Conservation (phyloP, 1,140 invertebrate genomes). For the Pemphigus obesinymphae region DNA sequence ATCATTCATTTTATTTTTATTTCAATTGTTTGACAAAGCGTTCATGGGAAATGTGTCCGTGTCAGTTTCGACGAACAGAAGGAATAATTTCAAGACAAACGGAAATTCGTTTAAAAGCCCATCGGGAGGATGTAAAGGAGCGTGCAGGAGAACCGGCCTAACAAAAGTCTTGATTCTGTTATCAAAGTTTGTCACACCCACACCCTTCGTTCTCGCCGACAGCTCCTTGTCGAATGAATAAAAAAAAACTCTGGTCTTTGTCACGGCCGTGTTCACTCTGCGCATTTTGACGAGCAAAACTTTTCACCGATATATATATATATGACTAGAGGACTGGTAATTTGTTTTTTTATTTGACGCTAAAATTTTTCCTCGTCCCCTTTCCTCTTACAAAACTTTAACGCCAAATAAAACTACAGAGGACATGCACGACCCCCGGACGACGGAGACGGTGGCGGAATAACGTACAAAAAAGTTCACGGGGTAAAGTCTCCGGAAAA, state of each 20-base stretch:
- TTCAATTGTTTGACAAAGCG: background rate
- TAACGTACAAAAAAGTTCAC: constrained; percentile 21
- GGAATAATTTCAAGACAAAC: background rate
- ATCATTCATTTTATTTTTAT: too few relatives aligned
- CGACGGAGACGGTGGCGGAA: background rate
- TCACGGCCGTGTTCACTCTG: background rate
- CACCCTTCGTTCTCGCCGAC: background rate
- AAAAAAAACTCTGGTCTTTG: constrained; percentile 19
- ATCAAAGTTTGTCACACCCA: background rate
- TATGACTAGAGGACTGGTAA: constrained; percentile 13
- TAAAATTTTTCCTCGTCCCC: background rate
- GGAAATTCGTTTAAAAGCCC: background rate
- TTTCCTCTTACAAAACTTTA: background rate
- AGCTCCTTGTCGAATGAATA: background rate
- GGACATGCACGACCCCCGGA: background rate
- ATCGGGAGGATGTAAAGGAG: too few relatives aligned
- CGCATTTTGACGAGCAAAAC: constrained; percentile 35
- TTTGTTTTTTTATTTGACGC: constrained; percentile 36
- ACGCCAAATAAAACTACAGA: background rate
- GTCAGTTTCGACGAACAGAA: background rate
- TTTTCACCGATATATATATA: constrained; percentile 27
- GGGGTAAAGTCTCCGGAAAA: constrained; percentile 5
- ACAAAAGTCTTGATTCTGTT: constrained; percentile 8
- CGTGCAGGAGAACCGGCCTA: background rate
- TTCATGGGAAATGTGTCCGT: background rate